These are phyloP conservation scores for Hydrotaea cyrtoneurina DNA, from an alignment of 2,888 invertebrate species.

Conservation along the genomic window DNA sequence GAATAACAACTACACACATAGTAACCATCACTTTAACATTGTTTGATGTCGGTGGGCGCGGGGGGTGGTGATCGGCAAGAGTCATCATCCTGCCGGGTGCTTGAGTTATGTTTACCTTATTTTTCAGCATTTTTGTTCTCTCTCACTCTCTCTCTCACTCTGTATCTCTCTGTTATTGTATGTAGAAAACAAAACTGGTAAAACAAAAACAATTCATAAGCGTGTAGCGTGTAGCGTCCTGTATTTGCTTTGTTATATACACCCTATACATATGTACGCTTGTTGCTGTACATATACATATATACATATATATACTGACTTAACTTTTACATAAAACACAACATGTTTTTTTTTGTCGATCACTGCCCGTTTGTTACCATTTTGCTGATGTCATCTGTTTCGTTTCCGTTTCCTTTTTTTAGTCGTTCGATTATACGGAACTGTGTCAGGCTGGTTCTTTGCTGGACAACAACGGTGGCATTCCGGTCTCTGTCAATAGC, in stretches of 20 bases:
- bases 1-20: constrained; percentile 12
- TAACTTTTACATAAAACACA: neutral
- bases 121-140: constrained; percentile 17
- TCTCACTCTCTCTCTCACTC: no score
- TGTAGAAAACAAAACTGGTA: constrained; percentile 58
- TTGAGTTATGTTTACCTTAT: constrained; percentile 22
- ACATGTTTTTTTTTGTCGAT: constrained; percentile 24
- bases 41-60: no score
- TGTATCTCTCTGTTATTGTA: constrained; percentile 28
- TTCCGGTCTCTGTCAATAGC: constrained; percentile 82
- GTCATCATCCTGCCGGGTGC: no score
- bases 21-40: neutral
- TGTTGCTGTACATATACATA: neutral
- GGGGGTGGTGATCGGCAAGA: no score
- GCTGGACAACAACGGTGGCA: constrained; percentile 82
- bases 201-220: constrained; percentile 14
- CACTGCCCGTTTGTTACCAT: constrained; percentile 4
- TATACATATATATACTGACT: constrained; percentile 2
- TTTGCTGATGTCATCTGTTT: constrained; percentile 9
- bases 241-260: constrained; percentile 19
- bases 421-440: constrained; percentile 97
- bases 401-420: constrained; percentile 58
- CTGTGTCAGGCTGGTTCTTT: constrained; percentile 87
- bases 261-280: neutral
- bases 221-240: constrained; percentile 68